Percentiles rank a stretch among this genome's conserved stretches.
These are phyloP conservation scores for Hecatera dysodea DNA, from an alignment of 2,888 invertebrate genomes.

Conservation along the genomic window DNA sequence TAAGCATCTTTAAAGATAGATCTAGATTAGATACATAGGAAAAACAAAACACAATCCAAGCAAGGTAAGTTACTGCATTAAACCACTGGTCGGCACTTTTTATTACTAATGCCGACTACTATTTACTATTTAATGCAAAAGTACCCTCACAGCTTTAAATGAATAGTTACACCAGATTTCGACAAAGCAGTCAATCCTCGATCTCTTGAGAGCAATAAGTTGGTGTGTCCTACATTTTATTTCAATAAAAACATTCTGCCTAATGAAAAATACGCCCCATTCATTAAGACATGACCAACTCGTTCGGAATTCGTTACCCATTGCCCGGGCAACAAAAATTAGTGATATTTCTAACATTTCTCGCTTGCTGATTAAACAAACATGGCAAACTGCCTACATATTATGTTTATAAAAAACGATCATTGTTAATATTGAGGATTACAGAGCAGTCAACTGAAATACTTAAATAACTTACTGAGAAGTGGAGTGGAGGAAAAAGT, in stretches of 20 bases:
- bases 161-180: too few species aligned
- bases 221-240: slow-evolving; percentile 22
- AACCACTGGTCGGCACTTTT: too few species aligned
- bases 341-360: slow-evolving; percentile 55
- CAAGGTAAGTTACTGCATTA: too few species aligned
- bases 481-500: slow-evolving; percentile 1
- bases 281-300: slow-evolving; percentile 27
- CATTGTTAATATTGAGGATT: slow-evolving; percentile 13
- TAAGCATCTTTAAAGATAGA: too few species aligned
- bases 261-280: slow-evolving; percentile 46
- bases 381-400: background rate
- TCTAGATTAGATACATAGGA: too few species aligned
- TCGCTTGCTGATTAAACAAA: slow-evolving; percentile 36
- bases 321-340: slow-evolving; percentile 58
- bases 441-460: background rate
- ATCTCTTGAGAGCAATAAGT: slow-evolving; percentile 15
- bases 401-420: slow-evolving; percentile 6
- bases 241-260: slow-evolving; percentile 35
- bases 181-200: background rate
- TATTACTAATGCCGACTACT: too few species aligned
- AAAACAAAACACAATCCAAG: too few species aligned
- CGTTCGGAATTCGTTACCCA: slow-evolving; percentile 45
- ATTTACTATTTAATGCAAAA: too few species aligned
- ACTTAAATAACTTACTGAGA: background rate
- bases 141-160: too few species aligned